Evolutionary conservation across 1,140 invertebrate genomes (phyloP).

Genomic region (Cheumatopsyche charites): DNA sequence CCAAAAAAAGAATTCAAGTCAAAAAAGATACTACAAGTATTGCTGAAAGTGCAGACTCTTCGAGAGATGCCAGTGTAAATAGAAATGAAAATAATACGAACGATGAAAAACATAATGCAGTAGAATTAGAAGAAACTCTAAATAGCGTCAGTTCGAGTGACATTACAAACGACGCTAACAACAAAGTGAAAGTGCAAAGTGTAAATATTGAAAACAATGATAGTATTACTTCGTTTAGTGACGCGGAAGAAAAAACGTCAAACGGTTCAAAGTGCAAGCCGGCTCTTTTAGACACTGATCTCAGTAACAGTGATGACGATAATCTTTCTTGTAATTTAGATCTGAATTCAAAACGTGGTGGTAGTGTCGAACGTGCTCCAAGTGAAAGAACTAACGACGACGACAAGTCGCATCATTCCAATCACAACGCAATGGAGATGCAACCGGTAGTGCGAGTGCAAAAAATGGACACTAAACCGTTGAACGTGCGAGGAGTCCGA

Average conservation of each 20-base stretch:
- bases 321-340: slow-evolving; percentile 1
- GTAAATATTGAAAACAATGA: slow-evolving; percentile 32
- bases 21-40: slow-evolving; percentile 50
- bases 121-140: not conserved
- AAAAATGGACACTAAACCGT: slow-evolving; percentile 53
- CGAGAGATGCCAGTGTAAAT: slow-evolving; percentile 50
- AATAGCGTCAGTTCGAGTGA: not conserved
- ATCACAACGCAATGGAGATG: slow-evolving; percentile 50
- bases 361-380: slow-evolving; percentile 24
- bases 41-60: slow-evolving; percentile 51
- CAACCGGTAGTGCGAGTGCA: slow-evolving; percentile 59
- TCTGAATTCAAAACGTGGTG: slow-evolving; percentile 26
- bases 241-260: slow-evolving; percentile 32
- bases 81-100: not conserved
- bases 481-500: slow-evolving; percentile 43
- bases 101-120: not conserved
- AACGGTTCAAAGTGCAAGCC: slow-evolving; percentile 23
- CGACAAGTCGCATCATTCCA: slow-evolving; percentile 47
- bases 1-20: slow-evolving; percentile 54
- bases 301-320: slow-evolving; percentile 32
- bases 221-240: slow-evolving; percentile 44
- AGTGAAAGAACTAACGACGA: slow-evolving; percentile 32
- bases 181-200: slow-evolving; percentile 21
- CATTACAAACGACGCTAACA: not conserved
- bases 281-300: slow-evolving; percentile 36